These are phyloP conservation scores for Cranoglanis bouderius DNA, from an alignment of 2,113 vertebrate genomes.

Conservation along the genomic window DNA sequence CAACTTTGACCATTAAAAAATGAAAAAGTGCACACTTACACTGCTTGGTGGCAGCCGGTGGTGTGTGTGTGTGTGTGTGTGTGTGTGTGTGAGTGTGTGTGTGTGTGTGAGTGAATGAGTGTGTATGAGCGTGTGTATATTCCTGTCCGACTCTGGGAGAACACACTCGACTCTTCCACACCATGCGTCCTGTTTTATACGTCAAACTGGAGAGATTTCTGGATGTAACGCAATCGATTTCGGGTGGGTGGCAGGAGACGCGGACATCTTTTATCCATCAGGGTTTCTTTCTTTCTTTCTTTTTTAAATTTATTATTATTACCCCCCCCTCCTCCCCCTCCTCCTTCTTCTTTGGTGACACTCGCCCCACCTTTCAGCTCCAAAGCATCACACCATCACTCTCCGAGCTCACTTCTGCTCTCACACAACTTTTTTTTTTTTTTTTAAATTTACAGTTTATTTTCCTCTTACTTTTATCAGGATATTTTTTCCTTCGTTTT, in stretches of 20 bases:
- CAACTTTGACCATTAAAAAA: background rate
- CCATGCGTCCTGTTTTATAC: slow-evolving; percentile 77
- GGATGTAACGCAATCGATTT: slow-evolving; percentile 86
- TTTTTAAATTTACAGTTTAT: background rate
- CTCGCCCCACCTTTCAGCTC: slow-evolving; percentile 73
- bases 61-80: background rate
- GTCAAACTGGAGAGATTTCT: slow-evolving; percentile 74
- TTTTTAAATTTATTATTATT: slow-evolving; percentile 59
- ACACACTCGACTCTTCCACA: slow-evolving; percentile 58
- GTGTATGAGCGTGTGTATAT: background rate
- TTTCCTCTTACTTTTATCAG: background rate
- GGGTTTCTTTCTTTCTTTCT: slow-evolving; percentile 30
- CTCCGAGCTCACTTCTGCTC: background rate
- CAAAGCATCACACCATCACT: slow-evolving; percentile 55
- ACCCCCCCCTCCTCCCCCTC: slow-evolving; percentile 62
- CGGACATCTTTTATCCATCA: slow-evolving; percentile 79
- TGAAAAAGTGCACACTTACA: slow-evolving; percentile 13
- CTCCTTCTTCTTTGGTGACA: slow-evolving; percentile 69
- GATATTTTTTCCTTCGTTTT: background rate
- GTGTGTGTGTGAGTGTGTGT: background rate
- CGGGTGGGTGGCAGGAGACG: slow-evolving; percentile 85
- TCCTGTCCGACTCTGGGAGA: slow-evolving; percentile 12
- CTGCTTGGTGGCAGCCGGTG: background rate
- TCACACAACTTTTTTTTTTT: background rate
- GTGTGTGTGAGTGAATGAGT: background rate